Percentiles rank a stretch among this genome's conserved stretches.
Evolutionary conservation across 2,113 vertebrate genomes (phyloP).

Genomic region (Pluvialis apricaria): DNA sequence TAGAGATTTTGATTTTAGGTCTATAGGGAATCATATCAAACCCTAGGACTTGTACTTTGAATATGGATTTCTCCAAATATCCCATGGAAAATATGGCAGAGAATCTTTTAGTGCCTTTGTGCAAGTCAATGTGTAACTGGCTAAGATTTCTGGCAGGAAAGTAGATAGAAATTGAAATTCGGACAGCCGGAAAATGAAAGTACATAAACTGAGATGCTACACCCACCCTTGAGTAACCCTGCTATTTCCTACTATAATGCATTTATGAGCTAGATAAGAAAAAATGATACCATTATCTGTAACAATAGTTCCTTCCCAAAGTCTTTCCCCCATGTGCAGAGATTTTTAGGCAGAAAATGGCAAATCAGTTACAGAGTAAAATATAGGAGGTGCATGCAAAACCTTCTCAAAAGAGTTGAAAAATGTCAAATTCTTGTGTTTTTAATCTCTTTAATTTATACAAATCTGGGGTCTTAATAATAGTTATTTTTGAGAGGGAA

Average conservation of each 20-base stretch:
- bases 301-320: background rate
- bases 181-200: background rate
- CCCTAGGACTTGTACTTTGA: background rate
- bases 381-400: background rate
- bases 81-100: accelerated
- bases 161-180: background rate
- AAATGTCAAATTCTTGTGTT: background rate
- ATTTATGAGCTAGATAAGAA: background rate
- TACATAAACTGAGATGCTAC: background rate
- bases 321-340: background rate
- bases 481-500: background rate
- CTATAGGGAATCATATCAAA: background rate
- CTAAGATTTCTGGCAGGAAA: background rate
- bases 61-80: background rate
- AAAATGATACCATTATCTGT: background rate
- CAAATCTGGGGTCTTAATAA: background rate
- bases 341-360: background rate
- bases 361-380: background rate
- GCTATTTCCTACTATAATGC: background rate
- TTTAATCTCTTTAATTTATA: background rate
- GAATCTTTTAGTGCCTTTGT: background rate
- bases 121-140: background rate
- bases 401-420: background rate
- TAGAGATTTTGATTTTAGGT: background rate
- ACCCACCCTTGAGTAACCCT: accelerated